Percentiles rank a stretch among this genome's conserved stretches.
Evolutionary conservation across 2,888 invertebrate species (phyloP).

Genomic region (Pterobdella sp.): DNA sequence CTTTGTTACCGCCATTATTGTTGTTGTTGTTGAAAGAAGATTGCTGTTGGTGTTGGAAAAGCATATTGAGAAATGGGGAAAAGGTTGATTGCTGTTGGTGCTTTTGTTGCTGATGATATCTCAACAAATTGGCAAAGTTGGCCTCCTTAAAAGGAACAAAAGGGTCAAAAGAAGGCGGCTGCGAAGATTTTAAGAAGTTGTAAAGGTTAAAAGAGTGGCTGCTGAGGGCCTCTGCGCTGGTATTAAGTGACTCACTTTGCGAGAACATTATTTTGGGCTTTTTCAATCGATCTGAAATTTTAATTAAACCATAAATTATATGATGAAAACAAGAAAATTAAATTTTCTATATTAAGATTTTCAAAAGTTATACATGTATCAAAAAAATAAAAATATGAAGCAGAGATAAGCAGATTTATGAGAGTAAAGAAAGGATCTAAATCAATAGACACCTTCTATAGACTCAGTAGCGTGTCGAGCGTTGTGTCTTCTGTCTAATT

Average conservation of each 20-base stretch:
- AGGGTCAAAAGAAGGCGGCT: not conserved
- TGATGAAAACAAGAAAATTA: not conserved
- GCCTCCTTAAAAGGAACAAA: not conserved
- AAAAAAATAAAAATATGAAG: no score
- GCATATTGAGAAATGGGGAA: not conserved
- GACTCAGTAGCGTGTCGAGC: slow-evolving; percentile 12
- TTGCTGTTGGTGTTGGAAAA: not conserved
- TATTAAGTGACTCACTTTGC: slow-evolving; percentile 1
- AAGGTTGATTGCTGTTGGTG: slow-evolving; percentile 2
- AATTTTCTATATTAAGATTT: no score
- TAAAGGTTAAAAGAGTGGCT: not conserved
- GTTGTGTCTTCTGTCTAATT: slow-evolving; percentile 14
- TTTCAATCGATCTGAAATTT: not conserved
- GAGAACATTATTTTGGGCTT: not conserved
- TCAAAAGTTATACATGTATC: no score
- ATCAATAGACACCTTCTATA: no score
- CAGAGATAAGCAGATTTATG: no score
- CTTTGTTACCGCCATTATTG: not conserved
- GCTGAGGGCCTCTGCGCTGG: not conserved
- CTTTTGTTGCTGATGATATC: slow-evolving; percentile 5
- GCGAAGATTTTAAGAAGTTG: not conserved
- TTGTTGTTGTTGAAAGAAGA: slow-evolving; percentile 13
- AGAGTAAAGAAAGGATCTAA: no score
- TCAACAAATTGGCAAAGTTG: slow-evolving; percentile 1
- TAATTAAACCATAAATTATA: not conserved